Evolutionary conservation across 2,888 invertebrate genomes (phyloP), one percentile per base, ranked within the genome.

Genomic region (Alloplasta piceator): DNA sequence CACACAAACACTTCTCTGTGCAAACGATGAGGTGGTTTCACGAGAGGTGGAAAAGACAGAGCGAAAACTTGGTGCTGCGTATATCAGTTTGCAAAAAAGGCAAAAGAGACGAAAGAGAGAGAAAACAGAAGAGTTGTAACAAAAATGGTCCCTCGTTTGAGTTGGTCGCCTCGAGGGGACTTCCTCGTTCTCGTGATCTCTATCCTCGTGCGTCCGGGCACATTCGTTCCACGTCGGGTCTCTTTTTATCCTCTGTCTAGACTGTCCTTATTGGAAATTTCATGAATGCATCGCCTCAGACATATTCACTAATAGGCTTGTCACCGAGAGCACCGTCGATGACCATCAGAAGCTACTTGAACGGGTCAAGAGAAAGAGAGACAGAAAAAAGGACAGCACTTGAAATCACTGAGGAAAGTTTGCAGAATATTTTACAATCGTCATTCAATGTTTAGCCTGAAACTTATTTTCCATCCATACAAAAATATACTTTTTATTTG

Each of bases 211-310:
- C n/a, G 36, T 50, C 58, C 16, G 12, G n/a, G n/a, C 14, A 14
- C 55, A n/a, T 7, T 46, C 48, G 55, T 56, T 61, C 48, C 39
- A 52, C 5, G 14, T 52, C 38, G 41, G 55, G 36, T 26, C 66
- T 60, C 74, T 58, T 48, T 58, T 41, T 67, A 67, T 46, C 43
- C 36, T 55, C 43, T 60, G 79, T 78, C 83, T 81, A 76, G 81
- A 83, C 81, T 61, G 39, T 78, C 63, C 55, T 80, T 75, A 83
- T 83, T 83, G 81, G 68, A 39, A 52, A 80, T 80, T 80, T 78
- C 67, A 80, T 68, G 50, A 64, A 78, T 70, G 68, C 73, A 14
- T 38, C 50, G 36, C 41, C 5, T n/a, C 52, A 43, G n/a, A 14
- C 46, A 58, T 56, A 50, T 39, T 10, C 41, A 61, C 52, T 43